A percentile compares a stretch with the other conserved stretches of the same genome.
These are phyloP conservation scores for Sebastes itinus DNA, from an alignment of 2,797 vertebrate species.

Conservation along the genomic window DNA sequence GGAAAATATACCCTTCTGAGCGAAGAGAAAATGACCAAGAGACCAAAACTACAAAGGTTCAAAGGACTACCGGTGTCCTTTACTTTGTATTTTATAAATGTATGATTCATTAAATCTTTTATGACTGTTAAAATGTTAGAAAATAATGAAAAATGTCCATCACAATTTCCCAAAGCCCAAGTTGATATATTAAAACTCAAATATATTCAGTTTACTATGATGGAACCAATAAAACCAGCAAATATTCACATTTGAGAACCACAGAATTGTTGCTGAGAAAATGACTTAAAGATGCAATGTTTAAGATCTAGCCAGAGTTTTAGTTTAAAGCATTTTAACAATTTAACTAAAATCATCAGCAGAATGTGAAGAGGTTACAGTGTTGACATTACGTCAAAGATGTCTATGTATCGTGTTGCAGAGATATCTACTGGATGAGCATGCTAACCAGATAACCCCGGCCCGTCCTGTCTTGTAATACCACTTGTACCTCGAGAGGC, in stretches of 20 bases:
- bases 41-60: conserved; percentile 1
- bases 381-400: too few species aligned
- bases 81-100: neutral
- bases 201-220: neutral
- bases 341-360: too few species aligned
- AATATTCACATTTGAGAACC: neutral
- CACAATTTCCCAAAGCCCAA: neutral
- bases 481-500: too few species aligned
- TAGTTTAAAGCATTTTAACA: neutral
- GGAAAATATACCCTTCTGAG: conserved; percentile 27
- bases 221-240: neutral
- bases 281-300: neutral
- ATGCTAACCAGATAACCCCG: too few species aligned
- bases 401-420: too few species aligned
- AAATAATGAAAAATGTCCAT: neutral
- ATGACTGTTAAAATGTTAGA: neutral
- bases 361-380: too few species aligned
- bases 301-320: neutral
- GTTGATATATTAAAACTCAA: neutral
- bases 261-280: neutral
- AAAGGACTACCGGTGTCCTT: neutral
- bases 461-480: too few species aligned
- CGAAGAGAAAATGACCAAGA: neutral
- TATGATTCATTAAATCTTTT: neutral
- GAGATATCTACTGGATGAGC: too few species aligned